These are phyloP conservation scores for Ciconia maguari DNA, from an alignment of 2,113 vertebrate genomes.

Conservation along the genomic window DNA sequence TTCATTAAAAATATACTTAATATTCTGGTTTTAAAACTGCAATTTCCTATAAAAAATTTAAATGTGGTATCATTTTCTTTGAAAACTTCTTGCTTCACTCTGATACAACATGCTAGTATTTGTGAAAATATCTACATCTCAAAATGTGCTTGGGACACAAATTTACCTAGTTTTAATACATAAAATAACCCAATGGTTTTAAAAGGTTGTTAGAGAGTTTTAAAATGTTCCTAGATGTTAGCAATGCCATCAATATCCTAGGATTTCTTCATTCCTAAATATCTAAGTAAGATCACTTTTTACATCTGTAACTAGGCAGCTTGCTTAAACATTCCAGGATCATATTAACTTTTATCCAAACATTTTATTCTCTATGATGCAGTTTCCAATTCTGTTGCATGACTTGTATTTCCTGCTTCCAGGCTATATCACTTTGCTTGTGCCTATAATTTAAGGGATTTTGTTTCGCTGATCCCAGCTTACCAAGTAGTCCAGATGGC, in stretches of 20 bases:
- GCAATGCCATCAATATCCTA: background rate
- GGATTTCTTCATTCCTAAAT: background rate
- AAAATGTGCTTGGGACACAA: background rate
- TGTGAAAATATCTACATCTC: background rate
- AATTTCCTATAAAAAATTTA: background rate
- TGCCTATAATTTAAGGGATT: background rate
- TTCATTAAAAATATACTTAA: background rate
- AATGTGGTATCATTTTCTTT: background rate
- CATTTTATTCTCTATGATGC: background rate
- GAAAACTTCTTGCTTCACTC: background rate
- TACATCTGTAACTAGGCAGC: background rate
- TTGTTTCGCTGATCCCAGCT: background rate
- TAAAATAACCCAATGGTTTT: background rate
- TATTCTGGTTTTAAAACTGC: background rate
- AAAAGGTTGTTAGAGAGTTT: background rate
- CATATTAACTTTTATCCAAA: background rate
- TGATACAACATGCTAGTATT: background rate
- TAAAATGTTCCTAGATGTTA: background rate
- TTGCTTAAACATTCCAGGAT: background rate
- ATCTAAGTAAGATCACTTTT: background rate
- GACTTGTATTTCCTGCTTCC: background rate
- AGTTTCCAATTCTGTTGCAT: background rate
- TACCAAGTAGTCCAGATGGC: conserved; percentile 19
- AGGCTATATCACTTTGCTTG: background rate
- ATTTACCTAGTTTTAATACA: background rate